phyloP scores from a whole-genome alignment of 2,797 vertebrate genomes.

The Echeneis naucrates region DNA sequence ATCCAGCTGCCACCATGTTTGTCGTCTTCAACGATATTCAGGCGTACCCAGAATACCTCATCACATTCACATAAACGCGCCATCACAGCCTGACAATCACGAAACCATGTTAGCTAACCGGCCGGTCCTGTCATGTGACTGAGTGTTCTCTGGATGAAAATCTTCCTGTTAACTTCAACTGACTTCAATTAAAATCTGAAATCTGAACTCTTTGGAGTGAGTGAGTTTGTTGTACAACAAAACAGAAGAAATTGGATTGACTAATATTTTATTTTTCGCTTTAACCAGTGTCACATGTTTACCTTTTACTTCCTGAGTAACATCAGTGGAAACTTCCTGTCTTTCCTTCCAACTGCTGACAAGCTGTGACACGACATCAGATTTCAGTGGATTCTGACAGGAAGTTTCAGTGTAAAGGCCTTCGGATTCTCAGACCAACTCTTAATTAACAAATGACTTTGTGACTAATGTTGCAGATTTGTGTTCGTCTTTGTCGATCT shows the following conservation, averaged over 20 bases:
- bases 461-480: not conserved
- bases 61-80: slow-evolving; percentile 68
- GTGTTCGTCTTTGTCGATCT: not conserved
- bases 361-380: too few species aligned
- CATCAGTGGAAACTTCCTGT: too few species aligned
- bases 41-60: slow-evolving; percentile 83
- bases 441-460: too few species aligned
- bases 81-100: too few species aligned
- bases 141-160: too few species aligned
- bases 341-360: too few species aligned
- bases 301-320: too few species aligned
- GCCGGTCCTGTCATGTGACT: too few species aligned
- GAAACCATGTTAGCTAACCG: too few species aligned
- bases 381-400: not conserved
- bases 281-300: too few species aligned
- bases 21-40: slow-evolving; percentile 78
- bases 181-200: not conserved
- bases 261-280: too few species aligned
- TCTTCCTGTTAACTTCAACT: not conserved
- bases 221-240: not conserved
- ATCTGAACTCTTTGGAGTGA: not conserved
- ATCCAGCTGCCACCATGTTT: slow-evolving; percentile 53
- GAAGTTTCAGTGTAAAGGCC: not conserved
- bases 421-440: not conserved
- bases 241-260: too few species aligned